Base-by-base conservation (phyloP, 2,113 vertebrate species). In the Percina caprodes region DNA sequence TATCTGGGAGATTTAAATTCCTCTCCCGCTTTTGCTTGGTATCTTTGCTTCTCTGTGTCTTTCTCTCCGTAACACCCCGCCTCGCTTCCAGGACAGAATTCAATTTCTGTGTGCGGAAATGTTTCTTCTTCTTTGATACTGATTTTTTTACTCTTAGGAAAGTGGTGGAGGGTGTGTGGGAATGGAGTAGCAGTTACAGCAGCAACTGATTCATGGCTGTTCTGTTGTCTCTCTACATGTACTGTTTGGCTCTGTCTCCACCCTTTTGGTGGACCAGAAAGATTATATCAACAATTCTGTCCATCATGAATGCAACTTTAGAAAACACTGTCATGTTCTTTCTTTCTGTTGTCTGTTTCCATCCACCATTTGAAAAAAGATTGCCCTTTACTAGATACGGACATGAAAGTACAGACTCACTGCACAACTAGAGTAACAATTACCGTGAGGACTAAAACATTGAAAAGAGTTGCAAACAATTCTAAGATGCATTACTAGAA, bases 1-100 rank as follows among this genome's bases (percentile, higher is more conserved):
- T 80, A 77, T 86, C 81, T 33, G 77, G 67, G 46, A 85, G 60
- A 74, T 71, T 81, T 75, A 56, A 68, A 71, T 46, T 39, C 71
- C 56, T 78, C 54, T 60, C 26, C 60, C 48, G 54, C 8, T 56
- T 19, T 63, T 12, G 4, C 58, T 56, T 30, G 19, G 19, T 45
- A 11, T 52, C 51, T 77, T 59, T 70, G 63, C 76, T 73, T 62
- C 11, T 74, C 46, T 65, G 16, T 82, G 23, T 84, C 74, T 74
- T 48, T 74, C 46, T 49, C 61, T 74, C 52, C 16, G 42, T 0
- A 48, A 30, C 46, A 76, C 14, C 26, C 11, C 6, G 11, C 18
- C 16, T 33, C 6, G 14, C 23, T 21, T 21, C 35, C 23, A 35
- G 45, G 49, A 45, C 51, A 55, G 65, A 45, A 74, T 76, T 65